Conservation (phyloP, 2,113 vertebrate species). For the Mohoua ochrocephala region DNA sequence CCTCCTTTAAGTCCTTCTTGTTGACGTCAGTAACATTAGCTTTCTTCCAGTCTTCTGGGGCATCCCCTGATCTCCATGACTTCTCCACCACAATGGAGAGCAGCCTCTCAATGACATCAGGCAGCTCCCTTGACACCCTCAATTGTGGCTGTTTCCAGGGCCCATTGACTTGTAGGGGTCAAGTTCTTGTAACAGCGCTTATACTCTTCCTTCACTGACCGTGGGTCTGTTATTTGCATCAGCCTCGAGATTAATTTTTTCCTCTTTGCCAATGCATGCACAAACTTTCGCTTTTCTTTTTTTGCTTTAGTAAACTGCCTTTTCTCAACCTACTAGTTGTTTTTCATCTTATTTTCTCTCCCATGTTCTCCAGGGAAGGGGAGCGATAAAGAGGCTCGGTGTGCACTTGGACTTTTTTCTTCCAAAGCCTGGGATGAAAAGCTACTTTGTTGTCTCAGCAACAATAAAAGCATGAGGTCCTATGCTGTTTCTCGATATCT, state of each 20-base stretch:
- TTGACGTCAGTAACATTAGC: neutral
- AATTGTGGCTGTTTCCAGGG: neutral
- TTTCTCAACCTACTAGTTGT: neutral
- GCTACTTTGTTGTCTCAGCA: neutral
- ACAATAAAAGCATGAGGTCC: neutral
- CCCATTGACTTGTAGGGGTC: too few species aligned
- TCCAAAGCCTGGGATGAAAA: neutral
- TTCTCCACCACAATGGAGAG: neutral
- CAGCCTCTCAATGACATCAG: neutral
- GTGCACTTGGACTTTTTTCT: neutral
- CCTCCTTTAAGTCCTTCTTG: neutral
- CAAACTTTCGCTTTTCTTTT: neutral
- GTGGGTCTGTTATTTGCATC: too few species aligned
- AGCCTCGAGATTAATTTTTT: neutral
- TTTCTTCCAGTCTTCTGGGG: neutral
- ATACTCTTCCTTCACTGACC: neutral
- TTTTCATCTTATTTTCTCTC: neutral
- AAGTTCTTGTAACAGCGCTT: too few species aligned
- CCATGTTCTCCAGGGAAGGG: fast-evolving
- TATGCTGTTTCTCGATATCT: neutral
- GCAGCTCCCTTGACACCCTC: neutral
- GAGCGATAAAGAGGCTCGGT: neutral
- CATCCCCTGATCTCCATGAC: neutral
- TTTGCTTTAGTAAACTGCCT: neutral
- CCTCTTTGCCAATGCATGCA: neutral